Base-by-base conservation (phyloP, 2,113 vertebrate genomes). In the Ailuropoda melanoleuca region DNA sequence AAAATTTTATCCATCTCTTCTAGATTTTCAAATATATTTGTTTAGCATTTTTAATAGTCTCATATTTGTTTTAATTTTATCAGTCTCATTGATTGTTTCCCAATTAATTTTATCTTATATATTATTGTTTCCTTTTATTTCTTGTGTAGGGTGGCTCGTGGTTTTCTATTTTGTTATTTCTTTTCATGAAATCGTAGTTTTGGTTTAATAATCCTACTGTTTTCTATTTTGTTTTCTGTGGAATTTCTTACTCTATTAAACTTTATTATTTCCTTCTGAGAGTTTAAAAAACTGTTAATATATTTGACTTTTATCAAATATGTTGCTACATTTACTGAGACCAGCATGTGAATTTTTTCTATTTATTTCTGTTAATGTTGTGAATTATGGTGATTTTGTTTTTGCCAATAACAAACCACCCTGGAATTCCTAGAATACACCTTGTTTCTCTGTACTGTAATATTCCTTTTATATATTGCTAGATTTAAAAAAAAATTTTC, bases 1-100 rank as follows among this genome's bases (percentile, higher is more conserved):
- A 68, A 87, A 48, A 31, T 83, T 78, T 21, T 89, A 92, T 21
- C 50, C 1, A 53, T 80, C 48, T 88, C 4, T 88, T 75, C 46
- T 68, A 83, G 19, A 72, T 93, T 97, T 95, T 81, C 8, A 88
- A 92, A 39, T 81, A 43, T 50, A 60, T 46, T 96, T 92, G 14
- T 55, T 89, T 24, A 82, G 10, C 0, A 56, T 39, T 93, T 96
- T 48, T 4, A 50, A 23, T 29, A 13, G 6, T 60, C 5, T 90
- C 18, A 23, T 56, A 62, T 85, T 77, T 84, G 29, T 80, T 72
- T 93, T 88, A 74, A 37, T 95, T 89, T 94, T 1, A 23, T 74
- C 18, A 60, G 11, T 66, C 91, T 93, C 66, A 96, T 2, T 89
- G 39, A 1, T 46, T 88, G 21, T 64, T 95, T 87, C 46, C 7